Evolutionary conservation across 2,888 invertebrate genomes (phyloP), one percentile per base, ranked within the genome.

Genomic region (Syrista parreyssii): DNA sequence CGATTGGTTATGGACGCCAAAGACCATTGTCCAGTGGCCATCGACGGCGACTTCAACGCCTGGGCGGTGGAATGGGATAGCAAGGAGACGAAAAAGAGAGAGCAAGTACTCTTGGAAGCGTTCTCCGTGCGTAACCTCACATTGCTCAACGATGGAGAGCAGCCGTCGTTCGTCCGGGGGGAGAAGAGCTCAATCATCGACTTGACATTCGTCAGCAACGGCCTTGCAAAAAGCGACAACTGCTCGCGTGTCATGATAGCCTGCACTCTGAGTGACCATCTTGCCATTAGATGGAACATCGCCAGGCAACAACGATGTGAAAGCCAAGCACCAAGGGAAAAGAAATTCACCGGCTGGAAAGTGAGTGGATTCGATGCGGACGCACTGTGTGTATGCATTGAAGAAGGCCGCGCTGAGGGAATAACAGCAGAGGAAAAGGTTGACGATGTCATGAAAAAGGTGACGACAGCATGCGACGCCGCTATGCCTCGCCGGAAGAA

Each of bases 31-130:
- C 82, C 79, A 3, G 75, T 76, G 23, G 79, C 78, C 68, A 79
- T 80, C 2, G 82, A 82, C 32, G 82, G 81, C 0, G 83, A 81
- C 68, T 79, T 82, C 34, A 83, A 83, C 32, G 78, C 82, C n/a
- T 84, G 82, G 81, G 83, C 82, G 32, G 73, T 74, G 11, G 82
- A 83, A 32, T 82, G 84, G 86, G 81, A 84, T 12, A 82, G 82
- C 75, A 80, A 79, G 4, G 74, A 74, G 75, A 84, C 84, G 1
- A 81, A 80, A 40, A 34, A 69, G 30, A 74, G 83, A 68, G 84
- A 84, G 1, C 74, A 78, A 74, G 73, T 75, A 1, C 80, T 84
- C 3, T 68, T 83, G 12, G 81, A 85, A 15, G 79, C 77, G 12
- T 23, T 79, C 31, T 79, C 82, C 30, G 34, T 55, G n/a, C 33